Conservation (phyloP, 2,113 vertebrate genomes). For the Ceyx melanurus region DNA sequence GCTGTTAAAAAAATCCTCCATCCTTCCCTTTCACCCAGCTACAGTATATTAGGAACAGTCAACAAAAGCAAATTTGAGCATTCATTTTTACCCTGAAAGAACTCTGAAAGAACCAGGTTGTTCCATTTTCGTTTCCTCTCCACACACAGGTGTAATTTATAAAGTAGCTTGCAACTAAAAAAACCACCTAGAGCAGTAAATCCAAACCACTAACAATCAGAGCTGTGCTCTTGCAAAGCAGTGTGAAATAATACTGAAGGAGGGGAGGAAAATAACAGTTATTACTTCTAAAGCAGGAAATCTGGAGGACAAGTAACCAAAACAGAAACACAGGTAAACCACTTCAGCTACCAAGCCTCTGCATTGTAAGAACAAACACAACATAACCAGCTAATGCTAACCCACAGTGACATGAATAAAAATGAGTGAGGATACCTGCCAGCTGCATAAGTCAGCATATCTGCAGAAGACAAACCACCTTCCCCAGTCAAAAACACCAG, state of each 20-base stretch:
- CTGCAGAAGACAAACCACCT: not conserved
- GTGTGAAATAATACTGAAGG: not conserved
- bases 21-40: not conserved
- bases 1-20: not conserved
- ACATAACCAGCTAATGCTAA: not conserved
- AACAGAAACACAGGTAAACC: not conserved
- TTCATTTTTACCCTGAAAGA: not conserved
- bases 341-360: not conserved
- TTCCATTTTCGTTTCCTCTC: not conserved
- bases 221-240: not conserved
- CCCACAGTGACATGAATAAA: not conserved
- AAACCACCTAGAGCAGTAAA: not conserved
- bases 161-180: not conserved
- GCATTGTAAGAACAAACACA: not conserved
- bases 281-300: not conserved
- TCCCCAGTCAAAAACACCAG: not conserved
- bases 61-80: not conserved
- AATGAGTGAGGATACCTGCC: not conserved
- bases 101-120: not conserved
- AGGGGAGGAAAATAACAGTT: not conserved
- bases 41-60: not conserved
- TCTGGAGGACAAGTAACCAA: not conserved
- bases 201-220: not conserved
- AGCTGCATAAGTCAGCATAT: not conserved
- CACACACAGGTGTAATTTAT: not conserved